Percentiles rank a stretch among this genome's conserved stretches.
Evolutionary conservation across 2,888 invertebrate genomes (phyloP).

Genomic region (Nymphalis polychloros): DNA sequence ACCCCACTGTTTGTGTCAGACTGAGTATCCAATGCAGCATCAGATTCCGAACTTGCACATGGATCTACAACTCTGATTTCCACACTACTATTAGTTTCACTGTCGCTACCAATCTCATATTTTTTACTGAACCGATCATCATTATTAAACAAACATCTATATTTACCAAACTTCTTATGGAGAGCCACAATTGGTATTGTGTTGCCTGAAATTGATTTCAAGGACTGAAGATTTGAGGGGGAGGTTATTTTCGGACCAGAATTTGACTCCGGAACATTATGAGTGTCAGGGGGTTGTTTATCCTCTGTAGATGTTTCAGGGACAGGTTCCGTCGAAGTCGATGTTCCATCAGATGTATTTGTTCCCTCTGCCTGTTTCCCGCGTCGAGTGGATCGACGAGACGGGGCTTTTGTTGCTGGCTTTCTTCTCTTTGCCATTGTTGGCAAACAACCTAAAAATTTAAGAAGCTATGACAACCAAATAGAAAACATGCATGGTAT

Average conservation of each 20-base stretch:
- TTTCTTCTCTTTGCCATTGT: constrained; percentile 75
- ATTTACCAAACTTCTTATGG: constrained; percentile 83
- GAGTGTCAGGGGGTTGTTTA: constrained; percentile 41
- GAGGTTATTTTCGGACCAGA: constrained; percentile 36
- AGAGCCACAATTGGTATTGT: constrained; percentile 58
- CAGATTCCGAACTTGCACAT: constrained; percentile 76
- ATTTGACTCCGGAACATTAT: constrained; percentile 35
- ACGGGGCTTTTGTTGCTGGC: constrained; percentile 58
- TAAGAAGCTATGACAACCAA: constrained; percentile 42
- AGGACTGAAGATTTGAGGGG: constrained; percentile 43
- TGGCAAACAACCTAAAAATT: constrained; percentile 57
- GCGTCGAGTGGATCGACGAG: constrained; percentile 67
- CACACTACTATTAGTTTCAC: constrained; percentile 76
- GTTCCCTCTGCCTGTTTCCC: constrained; percentile 59
- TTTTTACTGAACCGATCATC: constrained; percentile 64
- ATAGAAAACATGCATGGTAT: constrained; percentile 37
- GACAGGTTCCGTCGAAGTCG: constrained; percentile 47
- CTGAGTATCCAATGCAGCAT: constrained; percentile 65
- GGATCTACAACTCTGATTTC: constrained; percentile 72
- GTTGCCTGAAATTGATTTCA: constrained; percentile 50
- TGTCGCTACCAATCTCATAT: constrained; percentile 74
- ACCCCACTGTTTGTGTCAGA: constrained; percentile 63
- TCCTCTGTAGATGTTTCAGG: constrained; percentile 40
- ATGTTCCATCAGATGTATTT: constrained; percentile 51
- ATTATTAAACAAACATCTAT: constrained; percentile 74